Evolutionary conservation across 2,888 invertebrate species (phyloP).

Genomic region (Cyclophora punctaria): DNA sequence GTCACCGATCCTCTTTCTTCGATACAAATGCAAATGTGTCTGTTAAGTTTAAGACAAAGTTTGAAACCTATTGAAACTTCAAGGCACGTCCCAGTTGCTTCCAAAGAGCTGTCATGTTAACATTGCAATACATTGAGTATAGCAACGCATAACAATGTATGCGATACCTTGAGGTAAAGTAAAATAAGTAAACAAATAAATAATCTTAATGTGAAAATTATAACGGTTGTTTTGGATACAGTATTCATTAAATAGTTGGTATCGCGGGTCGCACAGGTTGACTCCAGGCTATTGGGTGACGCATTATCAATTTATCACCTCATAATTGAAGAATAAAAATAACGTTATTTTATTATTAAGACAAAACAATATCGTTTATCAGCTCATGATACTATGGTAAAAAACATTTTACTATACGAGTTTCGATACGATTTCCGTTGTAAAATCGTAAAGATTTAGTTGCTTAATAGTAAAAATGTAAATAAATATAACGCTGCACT

Average conservation of each 20-base stretch:
- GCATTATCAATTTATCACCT: constrained; percentile 21
- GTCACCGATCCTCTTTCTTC: no score
- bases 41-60: no score
- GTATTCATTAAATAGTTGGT: constrained; percentile 56
- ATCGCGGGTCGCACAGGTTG: constrained; percentile 49
- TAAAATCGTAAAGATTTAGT: constrained; percentile 30
- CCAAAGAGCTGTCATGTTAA: constrained; percentile 1
- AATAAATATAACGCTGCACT: constrained; percentile 20
- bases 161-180: constrained; percentile 8
- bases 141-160: constrained; percentile 6
- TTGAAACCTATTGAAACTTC: no score
- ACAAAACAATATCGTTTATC: no score
- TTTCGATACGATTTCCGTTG: constrained; percentile 30
- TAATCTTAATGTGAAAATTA: constrained; percentile 34
- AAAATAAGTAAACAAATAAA: constrained; percentile 17
- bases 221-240: constrained; percentile 42
- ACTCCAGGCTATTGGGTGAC: constrained; percentile 27
- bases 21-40: no score
- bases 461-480: constrained; percentile 31
- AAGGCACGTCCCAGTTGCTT: no score
- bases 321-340: constrained; percentile 6
- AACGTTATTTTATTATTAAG: not conserved
- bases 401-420: constrained; percentile 6
- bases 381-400: not conserved
- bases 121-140: constrained; percentile 1